Evolutionary conservation across 2,797 vertebrate species (phyloP), one percentile per base, ranked within the genome.

Genomic region (Urosaurus nigricauda): DNA sequence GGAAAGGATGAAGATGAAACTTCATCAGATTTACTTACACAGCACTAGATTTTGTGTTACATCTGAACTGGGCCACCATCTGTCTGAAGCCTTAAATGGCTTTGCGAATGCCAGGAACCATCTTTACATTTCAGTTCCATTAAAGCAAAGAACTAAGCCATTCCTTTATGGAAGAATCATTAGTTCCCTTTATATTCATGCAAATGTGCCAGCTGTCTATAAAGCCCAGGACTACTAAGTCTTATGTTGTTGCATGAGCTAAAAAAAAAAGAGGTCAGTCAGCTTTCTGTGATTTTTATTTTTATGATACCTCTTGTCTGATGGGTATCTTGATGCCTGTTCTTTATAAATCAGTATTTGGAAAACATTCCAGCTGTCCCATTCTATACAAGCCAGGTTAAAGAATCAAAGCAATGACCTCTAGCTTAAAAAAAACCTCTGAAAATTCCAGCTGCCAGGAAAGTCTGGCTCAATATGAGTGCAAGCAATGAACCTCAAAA

Each of bases 401-500:
- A 71, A 83, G 51, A 40, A 84, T 73, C 40, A 43, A 26, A 75
- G 11, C 43, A n/a, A 12, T 89, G 71, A 81, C 24, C 70, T 82
- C 71, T 51, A n/a, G 35, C 26, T 35, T 56, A 40, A 56, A 86
- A 82, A 65, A 51, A 51, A 65, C 47, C 51, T 75, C 16, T 90
- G 53, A 93, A 94, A 92, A 88, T 2, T 5, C 6, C 26, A 19
- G 82, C 5, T 21, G 82, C 12, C 70, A 77, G 0, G 2, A 60
- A n/a, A 70, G 47, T 63, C 17, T 26, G 56, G 51, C 16, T 68
- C 75, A n/a, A 0, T 4, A 74, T 14, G 40, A 81, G 24, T 77
- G 37, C 0, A 1, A 37, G 29, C 14, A 78, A 2, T 43, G 6
- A 92, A 19, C 63, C 71, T 88, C 2, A 0, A 73, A 70, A 75